A percentile compares a stretch with the other conserved stretches of the same genome.
Evolutionary conservation across 2,113 vertebrate genomes (phyloP).

Genomic region (Sisor rabdophorus): DNA sequence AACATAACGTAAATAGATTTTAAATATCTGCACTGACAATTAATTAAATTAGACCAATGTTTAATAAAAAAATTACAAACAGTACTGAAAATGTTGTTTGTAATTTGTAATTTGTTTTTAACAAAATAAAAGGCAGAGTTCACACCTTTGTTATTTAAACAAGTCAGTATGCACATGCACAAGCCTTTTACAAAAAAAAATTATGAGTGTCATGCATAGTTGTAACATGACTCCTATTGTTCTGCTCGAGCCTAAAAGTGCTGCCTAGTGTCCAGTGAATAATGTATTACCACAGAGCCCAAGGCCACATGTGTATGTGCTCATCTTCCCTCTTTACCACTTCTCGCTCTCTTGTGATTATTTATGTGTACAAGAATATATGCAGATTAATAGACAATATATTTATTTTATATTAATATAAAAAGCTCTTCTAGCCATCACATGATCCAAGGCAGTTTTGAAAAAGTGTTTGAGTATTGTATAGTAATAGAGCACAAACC

Average conservation of each 20-base stretch:
- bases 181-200: slow-evolving; percentile 50
- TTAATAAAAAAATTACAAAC: neutral
- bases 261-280: slow-evolving; percentile 20
- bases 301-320: slow-evolving; percentile 28
- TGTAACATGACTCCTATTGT: slow-evolving; percentile 50
- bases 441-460: neutral
- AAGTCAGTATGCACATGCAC: slow-evolving; percentile 20
- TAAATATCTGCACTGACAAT: neutral
- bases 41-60: neutral
- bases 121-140: neutral
- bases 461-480: slow-evolving; percentile 7
- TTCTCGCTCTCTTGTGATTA: neutral
- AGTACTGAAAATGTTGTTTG: neutral
- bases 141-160: neutral
- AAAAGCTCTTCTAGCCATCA: neutral
- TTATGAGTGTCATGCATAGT: slow-evolving; percentile 53
- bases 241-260: slow-evolving; percentile 27
- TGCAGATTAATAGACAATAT: neutral
- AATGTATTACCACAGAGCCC: slow-evolving; percentile 30
- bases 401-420: neutral
- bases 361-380: neutral
- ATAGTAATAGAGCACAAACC: slow-evolving; percentile 17
- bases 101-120: no score
- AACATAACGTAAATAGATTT: neutral
- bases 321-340: neutral